Conservation (phyloP, 2,113 vertebrate species). For the Apteryx mantelli region DNA sequence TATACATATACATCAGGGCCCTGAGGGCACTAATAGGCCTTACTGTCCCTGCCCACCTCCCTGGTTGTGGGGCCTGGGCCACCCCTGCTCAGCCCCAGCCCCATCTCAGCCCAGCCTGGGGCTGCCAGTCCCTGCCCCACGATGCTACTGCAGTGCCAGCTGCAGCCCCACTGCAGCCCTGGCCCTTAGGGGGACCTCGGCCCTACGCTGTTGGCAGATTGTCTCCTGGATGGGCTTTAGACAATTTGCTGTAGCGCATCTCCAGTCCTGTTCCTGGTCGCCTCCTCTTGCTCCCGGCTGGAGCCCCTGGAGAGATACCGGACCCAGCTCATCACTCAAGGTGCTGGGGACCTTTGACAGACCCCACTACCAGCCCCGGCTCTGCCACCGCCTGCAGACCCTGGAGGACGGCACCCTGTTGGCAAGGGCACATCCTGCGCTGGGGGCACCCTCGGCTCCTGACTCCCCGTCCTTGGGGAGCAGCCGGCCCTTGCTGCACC, state of each 20-base stretch:
- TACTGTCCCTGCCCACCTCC: background rate
- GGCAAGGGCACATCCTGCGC: background rate
- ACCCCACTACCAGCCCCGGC: background rate
- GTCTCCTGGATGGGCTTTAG: background rate
- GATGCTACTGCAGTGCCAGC: no score
- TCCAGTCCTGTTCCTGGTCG: fast-evolving
- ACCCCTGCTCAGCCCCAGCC: no score
- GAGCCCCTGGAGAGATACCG: background rate
- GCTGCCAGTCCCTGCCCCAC: background rate
- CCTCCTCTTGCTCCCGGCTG: fast-evolving
- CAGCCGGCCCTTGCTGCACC: background rate
- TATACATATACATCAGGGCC: background rate
- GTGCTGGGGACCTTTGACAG: fast-evolving
- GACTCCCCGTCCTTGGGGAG: background rate
- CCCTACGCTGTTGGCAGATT: no score
- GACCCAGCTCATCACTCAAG: fast-evolving
- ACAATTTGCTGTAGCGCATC: background rate
- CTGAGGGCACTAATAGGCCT: background rate
- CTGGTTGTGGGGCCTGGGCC: no score
- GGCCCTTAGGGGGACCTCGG: no score
- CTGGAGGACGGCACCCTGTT: fast-evolving
- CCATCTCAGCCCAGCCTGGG: fast-evolving
- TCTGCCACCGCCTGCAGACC: background rate
- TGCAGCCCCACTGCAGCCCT: no score
- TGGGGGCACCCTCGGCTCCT: fast-evolving